Evolutionary conservation across 1,140 invertebrate species (phyloP), one percentile per base, ranked within the genome.

Genomic region (Scaptomyza pallida): DNA sequence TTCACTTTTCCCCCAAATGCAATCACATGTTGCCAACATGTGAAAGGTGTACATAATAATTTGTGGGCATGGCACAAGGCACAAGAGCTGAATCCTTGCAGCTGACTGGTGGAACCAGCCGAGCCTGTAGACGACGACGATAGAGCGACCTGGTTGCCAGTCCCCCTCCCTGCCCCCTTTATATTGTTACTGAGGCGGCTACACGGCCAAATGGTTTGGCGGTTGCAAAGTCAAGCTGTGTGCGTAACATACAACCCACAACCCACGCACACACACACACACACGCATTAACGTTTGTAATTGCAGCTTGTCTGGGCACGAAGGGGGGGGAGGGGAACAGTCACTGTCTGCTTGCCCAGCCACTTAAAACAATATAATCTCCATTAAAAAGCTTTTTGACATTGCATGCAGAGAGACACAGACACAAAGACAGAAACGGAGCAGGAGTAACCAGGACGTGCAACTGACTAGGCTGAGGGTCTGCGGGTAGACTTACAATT

Each of bases 361-460:
- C 82, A 88, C 82, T 88, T 88, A 88, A 78, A 88, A 88, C 82
- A 88, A 88, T 88, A 88, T 88, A 88, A 88, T 88, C 82, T 88
- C 82, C 82, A 88, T 88, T 88, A 88, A 88, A 88, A 88, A 89
- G 78, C 82, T 77, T 88, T 88, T 88, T 88, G 82, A 88, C 82
- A 88, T 88, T 79, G 80, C 80, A 83, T 67, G 61, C 73, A 56
- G 48, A 19, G 26, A n/a, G 1, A 37, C 12, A 37, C 8, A 30
- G 48, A 19, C 26, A 30, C 26, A 30, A 5, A 30, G 26, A 21
- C 15, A 48, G 30, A 30, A 35, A 50, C 13, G 8, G 8, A 30
- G 26, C 37, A 35, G 33, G 21, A 35, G 52, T 13, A 45, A 12
- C 19, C 41, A 47, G 43, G 12, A 16, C 30, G 37, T 16, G 37